Percentiles rank a stretch among this genome's conserved stretches.
Conservation (phyloP, 1,140 invertebrate genomes). For the Pseudomyrmex dendroicus region DNA sequence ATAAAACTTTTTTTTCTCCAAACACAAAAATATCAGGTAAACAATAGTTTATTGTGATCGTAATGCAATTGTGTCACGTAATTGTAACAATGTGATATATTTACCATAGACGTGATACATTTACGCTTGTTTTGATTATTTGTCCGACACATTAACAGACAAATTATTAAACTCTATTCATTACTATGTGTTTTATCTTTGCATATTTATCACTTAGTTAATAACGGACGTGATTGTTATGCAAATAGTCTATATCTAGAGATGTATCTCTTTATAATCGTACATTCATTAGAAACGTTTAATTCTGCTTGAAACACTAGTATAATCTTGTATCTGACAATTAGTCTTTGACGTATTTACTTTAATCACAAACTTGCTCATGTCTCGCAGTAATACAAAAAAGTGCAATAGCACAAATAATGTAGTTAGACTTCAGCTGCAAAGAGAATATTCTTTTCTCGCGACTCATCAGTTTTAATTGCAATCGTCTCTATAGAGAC, state of each 20-base stretch:
- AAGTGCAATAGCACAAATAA: neutral
- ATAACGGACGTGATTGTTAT: neutral
- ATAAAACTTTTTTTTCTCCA: too few relatives aligned
- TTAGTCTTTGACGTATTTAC: constrained; percentile 21
- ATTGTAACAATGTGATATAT: neutral
- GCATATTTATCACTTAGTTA: constrained; percentile 14
- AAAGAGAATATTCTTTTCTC: constrained; percentile 21
- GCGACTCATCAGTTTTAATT: constrained; percentile 45
- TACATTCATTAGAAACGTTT: neutral
- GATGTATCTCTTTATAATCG: constrained; percentile 3
- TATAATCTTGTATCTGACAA: neutral
- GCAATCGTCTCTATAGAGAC: neutral
- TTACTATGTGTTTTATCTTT: neutral
- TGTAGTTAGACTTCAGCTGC: neutral
- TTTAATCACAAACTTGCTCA: neutral
- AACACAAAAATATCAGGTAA: too few relatives aligned
- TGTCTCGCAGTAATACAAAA: neutral
- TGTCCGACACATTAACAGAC: too few relatives aligned
- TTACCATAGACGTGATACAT: neutral
- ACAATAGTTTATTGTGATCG: neutral
- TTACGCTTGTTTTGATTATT: neutral
- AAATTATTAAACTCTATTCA: neutral
- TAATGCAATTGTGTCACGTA: neutral
- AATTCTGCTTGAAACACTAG: neutral
- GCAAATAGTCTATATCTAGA: neutral